Conservation (phyloP, 2,113 vertebrate species). For the Oenanthe oenanthe region DNA sequence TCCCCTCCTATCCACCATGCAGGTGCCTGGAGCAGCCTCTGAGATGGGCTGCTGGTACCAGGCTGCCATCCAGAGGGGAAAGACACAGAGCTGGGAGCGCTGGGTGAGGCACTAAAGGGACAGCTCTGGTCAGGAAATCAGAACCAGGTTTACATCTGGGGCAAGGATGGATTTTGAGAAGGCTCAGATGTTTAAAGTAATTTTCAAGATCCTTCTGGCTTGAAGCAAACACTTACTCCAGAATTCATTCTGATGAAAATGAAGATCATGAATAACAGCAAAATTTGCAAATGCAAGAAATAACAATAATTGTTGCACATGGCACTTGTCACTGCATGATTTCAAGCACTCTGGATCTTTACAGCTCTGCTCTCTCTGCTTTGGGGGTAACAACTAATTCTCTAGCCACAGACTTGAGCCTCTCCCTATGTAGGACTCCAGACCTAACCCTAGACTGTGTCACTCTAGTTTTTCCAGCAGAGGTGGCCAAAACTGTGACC, state of each 20-base stretch:
- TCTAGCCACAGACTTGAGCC: not conserved
- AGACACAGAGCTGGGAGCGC: not conserved
- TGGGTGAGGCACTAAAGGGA: not conserved
- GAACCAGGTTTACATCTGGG: not conserved
- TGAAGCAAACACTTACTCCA: not conserved
- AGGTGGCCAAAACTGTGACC: not conserved
- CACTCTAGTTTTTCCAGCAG: not conserved
- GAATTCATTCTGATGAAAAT: not conserved
- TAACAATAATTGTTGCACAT: not conserved
- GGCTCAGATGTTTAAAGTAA: not conserved
- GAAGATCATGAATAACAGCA: not conserved
- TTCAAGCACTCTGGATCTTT: not conserved
- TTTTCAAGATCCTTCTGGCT: not conserved
- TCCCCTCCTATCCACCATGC: not conserved
- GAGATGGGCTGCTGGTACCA: conserved; percentile 50
- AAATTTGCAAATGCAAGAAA: not conserved
- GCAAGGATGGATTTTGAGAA: not conserved
- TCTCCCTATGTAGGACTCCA: not conserved
- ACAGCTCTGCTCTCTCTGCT: not conserved
- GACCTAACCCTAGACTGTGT: not conserved
- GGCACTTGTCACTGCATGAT: not conserved
- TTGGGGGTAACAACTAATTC: not conserved
- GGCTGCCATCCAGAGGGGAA: conserved; percentile 68
- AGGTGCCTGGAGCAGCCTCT: not conserved
- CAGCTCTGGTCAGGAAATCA: not conserved